phyloP scores from a whole-genome alignment of 2,797 vertebrate species.

The Bradypodion pumilum region DNA sequence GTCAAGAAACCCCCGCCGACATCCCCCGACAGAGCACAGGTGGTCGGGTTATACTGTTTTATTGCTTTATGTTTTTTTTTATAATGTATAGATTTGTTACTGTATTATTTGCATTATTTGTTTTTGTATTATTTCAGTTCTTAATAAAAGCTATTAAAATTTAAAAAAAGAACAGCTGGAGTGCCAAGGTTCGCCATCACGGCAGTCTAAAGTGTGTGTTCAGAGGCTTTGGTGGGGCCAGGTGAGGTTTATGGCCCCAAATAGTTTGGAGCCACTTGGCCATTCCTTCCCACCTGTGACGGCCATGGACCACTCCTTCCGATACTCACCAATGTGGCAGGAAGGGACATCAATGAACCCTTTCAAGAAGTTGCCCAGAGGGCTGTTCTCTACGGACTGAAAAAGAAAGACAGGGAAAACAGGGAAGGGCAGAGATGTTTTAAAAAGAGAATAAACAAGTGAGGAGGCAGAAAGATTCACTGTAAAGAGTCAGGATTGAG shows the following conservation, averaged over 20 bases:
- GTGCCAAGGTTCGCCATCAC: too few species aligned
- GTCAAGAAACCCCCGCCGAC: too few species aligned
- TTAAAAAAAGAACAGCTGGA: too few species aligned
- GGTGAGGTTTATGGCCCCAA: background rate
- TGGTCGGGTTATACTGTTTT: too few species aligned
- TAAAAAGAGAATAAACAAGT: background rate
- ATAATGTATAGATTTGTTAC: too few species aligned
- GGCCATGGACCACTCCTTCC: accelerated
- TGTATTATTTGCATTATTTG: too few species aligned
- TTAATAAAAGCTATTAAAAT: too few species aligned
- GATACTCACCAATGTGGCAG: constrained; percentile 92
- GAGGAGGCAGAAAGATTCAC: accelerated
- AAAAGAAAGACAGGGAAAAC: background rate
- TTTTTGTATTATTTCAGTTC: too few species aligned
- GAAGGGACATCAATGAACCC: constrained; percentile 94
- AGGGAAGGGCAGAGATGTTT: background rate
- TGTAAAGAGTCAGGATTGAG: background rate
- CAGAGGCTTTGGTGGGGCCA: too few species aligned
- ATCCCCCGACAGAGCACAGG: too few species aligned
- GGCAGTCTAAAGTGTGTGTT: too few species aligned
- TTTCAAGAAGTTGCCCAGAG: constrained; percentile 93
- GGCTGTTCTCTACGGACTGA: constrained; percentile 86
- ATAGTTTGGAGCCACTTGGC: background rate
- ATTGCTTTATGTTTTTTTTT: too few species aligned
- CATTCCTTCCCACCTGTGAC: accelerated